A percentile compares a stretch with the other conserved stretches of the same genome.
phyloP scores from a whole-genome alignment of 2,113 vertebrate genomes.

The Saimiri boliviensis region DNA sequence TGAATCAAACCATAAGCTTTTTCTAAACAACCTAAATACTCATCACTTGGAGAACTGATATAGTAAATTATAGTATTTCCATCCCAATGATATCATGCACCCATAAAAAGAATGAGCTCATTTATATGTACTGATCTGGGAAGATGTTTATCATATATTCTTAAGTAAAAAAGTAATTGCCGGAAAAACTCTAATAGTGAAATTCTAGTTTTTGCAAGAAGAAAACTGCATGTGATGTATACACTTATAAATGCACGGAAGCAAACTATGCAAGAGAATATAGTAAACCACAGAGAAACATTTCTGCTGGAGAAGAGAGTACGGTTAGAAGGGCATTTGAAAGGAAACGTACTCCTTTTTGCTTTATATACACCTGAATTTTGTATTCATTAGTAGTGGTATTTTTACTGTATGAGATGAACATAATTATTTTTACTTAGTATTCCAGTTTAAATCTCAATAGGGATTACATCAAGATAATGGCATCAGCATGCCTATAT shows the following conservation, averaged over 20 bases:
- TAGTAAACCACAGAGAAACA: background rate
- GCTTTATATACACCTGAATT: background rate
- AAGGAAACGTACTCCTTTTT: background rate
- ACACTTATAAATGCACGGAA: background rate
- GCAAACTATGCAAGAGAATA: background rate
- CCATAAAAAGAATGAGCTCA: background rate
- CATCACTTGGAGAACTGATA: background rate
- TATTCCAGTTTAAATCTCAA: conserved; percentile 17
- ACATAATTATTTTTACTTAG: background rate
- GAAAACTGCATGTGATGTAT: background rate
- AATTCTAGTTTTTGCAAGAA: background rate
- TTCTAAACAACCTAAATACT: background rate
- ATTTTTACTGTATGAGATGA: background rate
- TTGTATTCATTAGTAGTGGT: background rate
- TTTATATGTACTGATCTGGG: background rate
- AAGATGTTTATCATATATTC: conserved; percentile 10
- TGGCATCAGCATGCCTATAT: background rate
- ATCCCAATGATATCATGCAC: background rate
- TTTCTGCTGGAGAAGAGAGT: background rate
- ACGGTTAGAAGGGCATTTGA: background rate
- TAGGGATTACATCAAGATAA: background rate
- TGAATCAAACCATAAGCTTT: background rate
- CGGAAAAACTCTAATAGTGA: background rate
- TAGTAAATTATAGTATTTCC: background rate
- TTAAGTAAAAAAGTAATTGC: background rate